phyloP scores from a whole-genome alignment of 2,113 vertebrate genomes.

The Leucoraja erinaceus region DNA sequence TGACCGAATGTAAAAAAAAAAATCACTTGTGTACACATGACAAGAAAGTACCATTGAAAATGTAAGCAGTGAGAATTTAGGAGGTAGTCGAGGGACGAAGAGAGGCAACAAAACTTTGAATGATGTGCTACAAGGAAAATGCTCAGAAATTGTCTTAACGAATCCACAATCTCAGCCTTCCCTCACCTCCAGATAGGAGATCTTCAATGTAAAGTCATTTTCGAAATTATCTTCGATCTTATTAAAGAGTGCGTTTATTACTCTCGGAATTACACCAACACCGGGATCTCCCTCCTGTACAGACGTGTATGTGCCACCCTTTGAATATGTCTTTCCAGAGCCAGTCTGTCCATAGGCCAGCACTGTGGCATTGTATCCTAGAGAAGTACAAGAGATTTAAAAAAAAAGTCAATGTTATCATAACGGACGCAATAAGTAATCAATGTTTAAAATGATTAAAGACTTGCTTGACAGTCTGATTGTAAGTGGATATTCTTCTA shows the following conservation, averaged over 20 bases:
- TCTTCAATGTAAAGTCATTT: slow-evolving; percentile 67
- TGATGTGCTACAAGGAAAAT: too few relatives aligned
- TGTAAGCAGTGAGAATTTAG: too few relatives aligned
- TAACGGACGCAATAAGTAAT: neutral
- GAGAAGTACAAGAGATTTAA: neutral
- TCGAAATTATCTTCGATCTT: slow-evolving; percentile 65
- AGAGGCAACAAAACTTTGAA: too few relatives aligned
- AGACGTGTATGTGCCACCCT: slow-evolving; percentile 86
- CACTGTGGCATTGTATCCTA: slow-evolving; percentile 90
- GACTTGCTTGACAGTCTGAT: neutral
- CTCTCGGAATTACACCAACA: slow-evolving; percentile 86
- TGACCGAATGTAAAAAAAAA: too few relatives aligned
- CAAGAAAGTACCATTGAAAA: too few relatives aligned
- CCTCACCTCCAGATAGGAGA: slow-evolving; percentile 89
- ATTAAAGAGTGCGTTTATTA: slow-evolving; percentile 73
- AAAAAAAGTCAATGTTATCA: neutral
- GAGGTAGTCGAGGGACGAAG: too few relatives aligned
- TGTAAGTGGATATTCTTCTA: too few relatives aligned
- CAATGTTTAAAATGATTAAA: neutral
- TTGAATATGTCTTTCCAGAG: slow-evolving; percentile 91
- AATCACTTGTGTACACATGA: too few relatives aligned
- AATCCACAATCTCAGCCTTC: neutral
- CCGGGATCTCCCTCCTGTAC: slow-evolving; percentile 74
- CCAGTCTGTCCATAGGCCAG: slow-evolving; percentile 91
- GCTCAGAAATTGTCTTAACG: too few relatives aligned